These are phyloP conservation scores for Pomatostomus ruficeps DNA, from an alignment of 2,113 vertebrate genomes.

Conservation along the genomic window DNA sequence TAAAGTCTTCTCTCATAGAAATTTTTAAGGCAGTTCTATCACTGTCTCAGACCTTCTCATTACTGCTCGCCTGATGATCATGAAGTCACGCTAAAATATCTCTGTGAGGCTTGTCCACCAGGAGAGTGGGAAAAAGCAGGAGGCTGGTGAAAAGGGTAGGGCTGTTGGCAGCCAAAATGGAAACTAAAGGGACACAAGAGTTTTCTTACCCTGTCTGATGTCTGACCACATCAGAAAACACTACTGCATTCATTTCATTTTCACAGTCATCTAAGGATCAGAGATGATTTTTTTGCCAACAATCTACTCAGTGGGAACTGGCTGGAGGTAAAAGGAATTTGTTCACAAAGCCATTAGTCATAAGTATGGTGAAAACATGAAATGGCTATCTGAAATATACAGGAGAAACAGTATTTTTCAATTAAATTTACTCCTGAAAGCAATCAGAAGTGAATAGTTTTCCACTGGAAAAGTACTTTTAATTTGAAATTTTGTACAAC, in stretches of 20 bases:
- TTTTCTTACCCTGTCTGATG: neutral
- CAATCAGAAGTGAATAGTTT: neutral
- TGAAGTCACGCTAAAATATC: neutral
- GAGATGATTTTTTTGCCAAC: neutral
- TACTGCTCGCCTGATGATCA: neutral
- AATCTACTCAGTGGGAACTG: neutral
- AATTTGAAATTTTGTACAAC: neutral
- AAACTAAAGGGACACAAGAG: neutral
- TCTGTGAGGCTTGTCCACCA: neutral
- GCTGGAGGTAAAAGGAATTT: neutral
- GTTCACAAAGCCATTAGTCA: neutral
- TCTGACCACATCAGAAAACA: neutral
- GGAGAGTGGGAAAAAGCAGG: neutral
- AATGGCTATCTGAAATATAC: fast-evolving
- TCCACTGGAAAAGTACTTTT: neutral
- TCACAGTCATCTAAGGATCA: neutral
- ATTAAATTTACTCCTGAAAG: neutral
- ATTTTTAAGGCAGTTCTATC: neutral
- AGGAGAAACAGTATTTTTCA: neutral
- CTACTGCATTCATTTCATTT: neutral
- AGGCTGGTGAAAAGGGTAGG: neutral
- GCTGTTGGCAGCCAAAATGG: neutral
- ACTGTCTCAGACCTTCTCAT: neutral
- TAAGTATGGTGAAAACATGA: neutral
- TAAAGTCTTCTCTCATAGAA: neutral